phyloP scores from a whole-genome alignment of 2,888 invertebrate species.

The Drosophila conformis region DNA sequence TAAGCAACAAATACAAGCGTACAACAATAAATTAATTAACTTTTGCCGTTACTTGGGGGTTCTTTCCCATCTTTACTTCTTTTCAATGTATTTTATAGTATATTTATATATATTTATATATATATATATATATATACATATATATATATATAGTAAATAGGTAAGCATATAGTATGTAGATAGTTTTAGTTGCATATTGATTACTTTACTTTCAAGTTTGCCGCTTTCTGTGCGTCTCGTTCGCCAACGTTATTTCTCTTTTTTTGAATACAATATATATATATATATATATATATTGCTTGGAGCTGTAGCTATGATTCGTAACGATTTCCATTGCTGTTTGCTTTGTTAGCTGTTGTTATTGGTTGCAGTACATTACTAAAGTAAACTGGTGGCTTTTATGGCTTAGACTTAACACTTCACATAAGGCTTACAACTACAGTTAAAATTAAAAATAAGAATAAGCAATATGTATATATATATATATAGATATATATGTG shows the following conservation, averaged over 20 bases:
- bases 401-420: constrained; percentile 72
- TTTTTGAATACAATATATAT: constrained; percentile 13
- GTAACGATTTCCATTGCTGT: constrained; percentile 20
- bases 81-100: constrained; percentile 5
- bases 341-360: constrained; percentile 33
- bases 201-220: constrained; percentile 31
- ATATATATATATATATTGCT: constrained; percentile 4
- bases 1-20: constrained; percentile 77
- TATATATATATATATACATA: constrained; percentile 12
- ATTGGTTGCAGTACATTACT: constrained; percentile 56
- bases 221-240: constrained; percentile 46
- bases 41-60: constrained; percentile 68
- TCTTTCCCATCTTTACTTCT: constrained; percentile 38
- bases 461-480: constrained; percentile 28
- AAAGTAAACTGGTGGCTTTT: constrained; percentile 78
- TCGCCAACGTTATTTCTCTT: constrained; percentile 29
- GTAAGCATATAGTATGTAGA: constrained; percentile 31
- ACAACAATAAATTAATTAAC: constrained; percentile 77
- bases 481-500: constrained; percentile 9
- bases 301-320: constrained; percentile 23
- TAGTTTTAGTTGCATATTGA: constrained; percentile 32
- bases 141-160: constrained; percentile 32
- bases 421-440: constrained; percentile 56
- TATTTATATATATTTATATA: constrained; percentile 23
- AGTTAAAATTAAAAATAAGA: constrained; percentile 35